Percentiles rank a stretch among this genome's conserved stretches.
Conservation (phyloP, 1,140 invertebrate genomes). For the Polypedilum vanderplanki region DNA sequence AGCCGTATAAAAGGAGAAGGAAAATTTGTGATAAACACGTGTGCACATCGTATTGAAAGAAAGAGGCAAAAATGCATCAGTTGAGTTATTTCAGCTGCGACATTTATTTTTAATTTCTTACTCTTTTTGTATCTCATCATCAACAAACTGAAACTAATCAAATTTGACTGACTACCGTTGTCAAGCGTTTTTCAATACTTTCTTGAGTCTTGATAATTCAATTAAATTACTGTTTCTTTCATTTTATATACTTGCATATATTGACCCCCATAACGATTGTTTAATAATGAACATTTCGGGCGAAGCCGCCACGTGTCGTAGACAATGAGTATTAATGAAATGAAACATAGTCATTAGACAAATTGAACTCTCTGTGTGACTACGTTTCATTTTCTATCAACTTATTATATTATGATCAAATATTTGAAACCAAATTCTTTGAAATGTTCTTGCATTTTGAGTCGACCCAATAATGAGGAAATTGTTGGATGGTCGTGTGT, state of each 20-base stretch:
- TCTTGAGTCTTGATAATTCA: not conserved
- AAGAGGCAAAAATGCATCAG: not conserved
- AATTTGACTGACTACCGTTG: not conserved
- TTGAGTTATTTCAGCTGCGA: constrained; percentile 23
- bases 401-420: too few species aligned
- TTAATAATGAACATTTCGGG: not conserved
- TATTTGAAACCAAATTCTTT: not conserved
- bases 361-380: not conserved
- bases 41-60: not conserved
- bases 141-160: not conserved
- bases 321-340: constrained; percentile 21
- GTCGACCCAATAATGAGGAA: not conserved
- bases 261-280: not conserved
- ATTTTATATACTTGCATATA: not conserved
- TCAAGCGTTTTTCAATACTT: too few species aligned
- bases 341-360: constrained; percentile 28
- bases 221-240: not conserved
- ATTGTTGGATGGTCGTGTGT: not conserved
- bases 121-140: not conserved
- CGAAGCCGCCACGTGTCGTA: not conserved
- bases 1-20: not conserved
- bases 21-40: constrained; percentile 28
- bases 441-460: not conserved
- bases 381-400: too few species aligned
- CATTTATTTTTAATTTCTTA: not conserved